These are phyloP conservation scores for Xylocopa sonorina DNA, from an alignment of 1,140 invertebrate species.

Conservation along the genomic window DNA sequence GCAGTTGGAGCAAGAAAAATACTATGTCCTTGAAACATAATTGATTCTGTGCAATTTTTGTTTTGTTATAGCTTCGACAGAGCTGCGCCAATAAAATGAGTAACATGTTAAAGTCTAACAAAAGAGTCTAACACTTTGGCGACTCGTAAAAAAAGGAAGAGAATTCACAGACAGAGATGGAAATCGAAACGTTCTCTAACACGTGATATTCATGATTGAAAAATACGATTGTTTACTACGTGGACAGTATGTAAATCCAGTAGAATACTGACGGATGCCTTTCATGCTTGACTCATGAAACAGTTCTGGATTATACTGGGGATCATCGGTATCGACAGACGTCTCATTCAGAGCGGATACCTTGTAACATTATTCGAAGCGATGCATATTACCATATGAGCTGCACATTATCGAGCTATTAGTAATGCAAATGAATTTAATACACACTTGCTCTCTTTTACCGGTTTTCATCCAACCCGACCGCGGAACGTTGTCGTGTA, in stretches of 20 bases:
- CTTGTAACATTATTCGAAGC: not conserved
- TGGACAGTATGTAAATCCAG: not conserved
- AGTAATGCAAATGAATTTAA: slow-evolving; percentile 29
- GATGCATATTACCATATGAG: slow-evolving; percentile 10
- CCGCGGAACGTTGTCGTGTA: too few species aligned
- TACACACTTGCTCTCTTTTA: not conserved
- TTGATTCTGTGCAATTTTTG: not conserved
- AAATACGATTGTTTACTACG: not conserved
- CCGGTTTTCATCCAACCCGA: not conserved
- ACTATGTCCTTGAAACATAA: not conserved
- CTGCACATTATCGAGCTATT: slow-evolving; percentile 17
- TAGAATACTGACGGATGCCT: not conserved
- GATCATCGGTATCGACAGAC: not conserved
- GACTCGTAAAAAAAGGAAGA: not conserved
- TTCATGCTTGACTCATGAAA: not conserved
- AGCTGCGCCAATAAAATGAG: not conserved
- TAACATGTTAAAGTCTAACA: too few species aligned
- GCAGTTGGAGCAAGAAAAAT: too few species aligned
- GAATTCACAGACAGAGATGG: not conserved
- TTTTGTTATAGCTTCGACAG: not conserved
- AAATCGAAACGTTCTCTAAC: not conserved
- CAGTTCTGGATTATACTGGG: not conserved
- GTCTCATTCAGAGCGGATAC: not conserved
- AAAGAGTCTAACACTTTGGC: not conserved
- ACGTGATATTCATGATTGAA: not conserved